Evolutionary conservation across 2,797 vertebrate species (phyloP).

Genomic region (Thamnophis elegans): DNA sequence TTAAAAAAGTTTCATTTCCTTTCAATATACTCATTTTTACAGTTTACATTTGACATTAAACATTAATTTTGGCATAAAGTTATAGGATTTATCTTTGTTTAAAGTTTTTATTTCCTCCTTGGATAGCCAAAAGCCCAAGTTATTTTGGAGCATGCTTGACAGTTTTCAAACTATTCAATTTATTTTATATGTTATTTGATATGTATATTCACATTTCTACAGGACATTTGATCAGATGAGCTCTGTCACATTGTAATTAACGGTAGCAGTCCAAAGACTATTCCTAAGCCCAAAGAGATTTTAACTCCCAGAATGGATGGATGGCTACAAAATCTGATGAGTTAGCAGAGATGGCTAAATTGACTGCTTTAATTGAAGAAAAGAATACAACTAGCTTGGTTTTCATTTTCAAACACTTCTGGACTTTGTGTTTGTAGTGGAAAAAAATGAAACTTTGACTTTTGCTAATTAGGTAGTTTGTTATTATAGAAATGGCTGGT

Average conservation of each 20-base stretch:
- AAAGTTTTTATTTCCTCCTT: not conserved
- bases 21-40: not conserved
- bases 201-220: not conserved
- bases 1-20: constrained; percentile 12
- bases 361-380: not conserved
- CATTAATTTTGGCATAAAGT: not conserved
- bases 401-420: not conserved
- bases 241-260: not conserved
- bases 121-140: not conserved
- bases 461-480: not conserved
- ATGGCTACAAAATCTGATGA: not conserved
- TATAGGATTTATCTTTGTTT: not conserved
- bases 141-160: not conserved
- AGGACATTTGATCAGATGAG: not conserved
- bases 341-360: not conserved
- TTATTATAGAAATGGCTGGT: not conserved
- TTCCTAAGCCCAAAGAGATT: not conserved
- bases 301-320: not conserved
- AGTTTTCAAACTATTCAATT: not conserved
- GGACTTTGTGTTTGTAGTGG: not conserved
- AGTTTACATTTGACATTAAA: not conserved
- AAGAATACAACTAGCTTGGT: not conserved
- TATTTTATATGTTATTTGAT: not conserved
- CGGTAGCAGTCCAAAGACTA: not conserved
- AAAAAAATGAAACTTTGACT: not conserved